Evolutionary conservation across 2,113 vertebrate genomes (phyloP).

Genomic region (Smithornis capensis): DNA sequence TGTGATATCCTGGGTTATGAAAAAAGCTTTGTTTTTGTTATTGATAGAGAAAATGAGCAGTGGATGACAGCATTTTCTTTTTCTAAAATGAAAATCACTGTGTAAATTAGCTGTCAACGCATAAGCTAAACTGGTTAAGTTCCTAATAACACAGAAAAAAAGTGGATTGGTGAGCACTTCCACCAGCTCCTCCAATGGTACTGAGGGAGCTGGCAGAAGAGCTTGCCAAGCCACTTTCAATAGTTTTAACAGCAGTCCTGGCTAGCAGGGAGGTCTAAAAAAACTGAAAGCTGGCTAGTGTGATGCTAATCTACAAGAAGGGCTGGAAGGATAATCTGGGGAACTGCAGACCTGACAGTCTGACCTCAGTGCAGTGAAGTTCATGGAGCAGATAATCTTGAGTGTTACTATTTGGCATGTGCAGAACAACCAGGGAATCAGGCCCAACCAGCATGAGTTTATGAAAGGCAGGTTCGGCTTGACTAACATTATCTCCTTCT

Average conservation of each 20-base stretch:
- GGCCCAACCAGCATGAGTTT: background rate
- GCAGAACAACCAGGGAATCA: background rate
- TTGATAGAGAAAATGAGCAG: background rate
- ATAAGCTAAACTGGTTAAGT: background rate
- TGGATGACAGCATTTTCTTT: background rate
- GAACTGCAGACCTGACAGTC: background rate
- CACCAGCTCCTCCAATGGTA: background rate
- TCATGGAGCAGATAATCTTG: background rate
- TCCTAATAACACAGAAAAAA: background rate
- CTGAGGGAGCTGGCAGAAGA: background rate
- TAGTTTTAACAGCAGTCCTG: background rate
- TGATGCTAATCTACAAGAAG: rapidly evolving
- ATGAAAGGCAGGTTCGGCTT: background rate
- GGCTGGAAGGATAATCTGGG: background rate
- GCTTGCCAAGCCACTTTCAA: background rate
- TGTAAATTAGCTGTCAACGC: background rate
- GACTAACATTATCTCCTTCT: no score
- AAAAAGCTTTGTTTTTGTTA: background rate
- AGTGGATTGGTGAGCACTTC: background rate
- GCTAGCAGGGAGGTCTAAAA: rapidly evolving
- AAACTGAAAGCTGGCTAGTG: background rate
- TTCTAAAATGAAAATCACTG: background rate
- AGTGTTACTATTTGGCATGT: background rate
- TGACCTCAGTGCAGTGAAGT: background rate
- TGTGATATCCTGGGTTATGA: background rate